Base-by-base conservation (phyloP, 35 echinoderm and acorn worm genomes). In the Amphiura filiformis region DNA sequence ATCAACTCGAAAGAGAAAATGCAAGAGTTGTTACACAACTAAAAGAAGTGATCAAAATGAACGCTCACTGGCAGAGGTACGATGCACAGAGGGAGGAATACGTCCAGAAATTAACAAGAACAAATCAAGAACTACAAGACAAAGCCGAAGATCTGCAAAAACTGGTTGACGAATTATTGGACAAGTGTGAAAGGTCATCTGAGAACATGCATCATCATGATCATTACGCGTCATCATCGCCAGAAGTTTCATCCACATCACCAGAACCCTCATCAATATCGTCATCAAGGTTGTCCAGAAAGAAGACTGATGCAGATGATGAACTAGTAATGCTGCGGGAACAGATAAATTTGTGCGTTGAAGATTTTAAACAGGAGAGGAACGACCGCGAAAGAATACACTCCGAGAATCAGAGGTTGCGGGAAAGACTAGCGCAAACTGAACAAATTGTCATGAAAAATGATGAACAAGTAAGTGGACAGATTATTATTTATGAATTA, bases 31-130 rank as follows among this genome's bases (percentile, higher is more conserved):
- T 20, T 13, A 37, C 23, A 1, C 88, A 90, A 32, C 81, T 90
- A 18, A 90, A 78, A 39, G 88, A 90, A 64, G 88, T 90, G 11
- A 78, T 84, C 2, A 31, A 39, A 56, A 90, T 90, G 88, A 90
- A 90, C 65, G 77, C 31, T 47, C 13, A 65, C 1, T 90, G 88
- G 88, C 88, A 90, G 64, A 83, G 42, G 34, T 90, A 84, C 64
- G 81, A 83, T 37, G 38, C 38, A 18, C 57, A 90, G 81, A 80
- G 81, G 23, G 88, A 90, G 0, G 31, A 32, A 1, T 38, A 79
- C 64, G 75, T 84, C 20, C 1, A 0, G 14, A 81, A 90, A 47
- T 57, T 90, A 28, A 35, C 52, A 35, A 36, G 14, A 37, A 49
- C 56, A 0, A 84, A 77, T 28, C 82, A 56, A 11, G 81, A 83